phyloP scores from a whole-genome alignment of 2,113 vertebrate genomes.

The Ancistrus triradiatus region DNA sequence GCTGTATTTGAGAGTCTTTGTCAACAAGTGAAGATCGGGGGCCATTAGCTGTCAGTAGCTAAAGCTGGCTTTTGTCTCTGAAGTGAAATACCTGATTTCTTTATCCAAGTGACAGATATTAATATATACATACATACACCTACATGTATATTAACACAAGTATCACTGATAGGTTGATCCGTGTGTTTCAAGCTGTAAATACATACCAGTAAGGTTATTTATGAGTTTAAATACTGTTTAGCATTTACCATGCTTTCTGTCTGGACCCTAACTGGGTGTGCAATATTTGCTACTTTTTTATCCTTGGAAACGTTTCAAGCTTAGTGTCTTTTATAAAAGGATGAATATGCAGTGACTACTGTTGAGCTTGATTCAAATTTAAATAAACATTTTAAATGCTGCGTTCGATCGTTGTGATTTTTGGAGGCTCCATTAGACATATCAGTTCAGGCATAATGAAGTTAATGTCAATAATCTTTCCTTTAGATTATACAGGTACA shows the following conservation, averaged over 20 bases:
- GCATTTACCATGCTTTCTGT: conserved; percentile 66
- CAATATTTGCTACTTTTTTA: conserved; percentile 66
- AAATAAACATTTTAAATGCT: conserved; percentile 52
- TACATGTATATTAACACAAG: background rate
- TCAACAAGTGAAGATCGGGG: conserved; percentile 48
- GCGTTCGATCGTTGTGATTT: background rate
- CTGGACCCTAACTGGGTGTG: conserved; percentile 63
- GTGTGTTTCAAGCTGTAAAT: too few relatives aligned
- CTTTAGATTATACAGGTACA: too few relatives aligned
- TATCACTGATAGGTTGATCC: too few relatives aligned
- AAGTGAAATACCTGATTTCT: conserved; percentile 58
- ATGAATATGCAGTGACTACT: conserved; percentile 66
- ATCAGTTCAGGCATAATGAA: too few relatives aligned
- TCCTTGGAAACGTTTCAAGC: conserved; percentile 63
- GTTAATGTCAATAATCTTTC: too few relatives aligned
- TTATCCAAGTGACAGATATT: conserved; percentile 59
- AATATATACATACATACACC: too few relatives aligned
- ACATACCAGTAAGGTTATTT: too few relatives aligned
- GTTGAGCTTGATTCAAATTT: conserved; percentile 70
- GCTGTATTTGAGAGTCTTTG: conserved; percentile 30
- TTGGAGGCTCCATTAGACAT: background rate
- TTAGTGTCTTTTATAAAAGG: conserved; percentile 71
- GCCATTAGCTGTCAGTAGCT: conserved; percentile 54
- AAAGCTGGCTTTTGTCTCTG: conserved; percentile 64
- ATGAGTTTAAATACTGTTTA: conserved; percentile 13